Conservation (phyloP, 2,797 vertebrate species). For the Choloepus didactylus region DNA sequence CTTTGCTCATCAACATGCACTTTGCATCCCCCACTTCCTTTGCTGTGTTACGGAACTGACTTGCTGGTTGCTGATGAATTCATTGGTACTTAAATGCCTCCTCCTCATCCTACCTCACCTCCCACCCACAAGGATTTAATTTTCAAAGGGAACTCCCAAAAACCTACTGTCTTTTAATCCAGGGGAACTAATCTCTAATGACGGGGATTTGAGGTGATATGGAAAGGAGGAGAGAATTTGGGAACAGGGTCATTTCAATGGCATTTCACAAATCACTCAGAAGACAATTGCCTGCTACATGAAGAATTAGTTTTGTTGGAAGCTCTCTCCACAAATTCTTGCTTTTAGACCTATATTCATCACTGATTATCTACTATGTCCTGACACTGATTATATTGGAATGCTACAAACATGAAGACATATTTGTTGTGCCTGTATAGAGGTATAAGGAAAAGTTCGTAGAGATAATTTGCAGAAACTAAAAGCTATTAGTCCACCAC, state of each 20-base stretch:
- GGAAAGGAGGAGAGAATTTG: not conserved
- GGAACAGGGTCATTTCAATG: conserved; percentile 11
- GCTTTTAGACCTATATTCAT: not conserved
- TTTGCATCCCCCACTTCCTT: not conserved
- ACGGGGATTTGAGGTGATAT: not conserved
- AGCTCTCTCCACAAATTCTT: not conserved
- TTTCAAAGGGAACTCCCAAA: conserved; percentile 58
- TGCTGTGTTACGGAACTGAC: not conserved
- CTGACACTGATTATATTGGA: not conserved
- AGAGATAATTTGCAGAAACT: not conserved
- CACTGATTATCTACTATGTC: not conserved
- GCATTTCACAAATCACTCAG: not conserved
- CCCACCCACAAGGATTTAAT: conserved; percentile 25
- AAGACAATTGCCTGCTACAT: not conserved
- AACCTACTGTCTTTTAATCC: conserved; percentile 60
- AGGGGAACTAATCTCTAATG: conserved; percentile 34
- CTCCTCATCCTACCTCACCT: not conserved
- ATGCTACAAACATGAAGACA: conserved; percentile 39
- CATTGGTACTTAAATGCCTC: not conserved
- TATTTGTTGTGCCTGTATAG: not conserved
- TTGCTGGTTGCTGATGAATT: not conserved
- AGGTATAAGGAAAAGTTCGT: conserved; percentile 20
- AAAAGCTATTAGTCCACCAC: not conserved
- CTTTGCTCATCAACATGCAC: not conserved
- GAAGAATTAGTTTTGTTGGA: not conserved